Base-by-base conservation (phyloP, 2,113 vertebrate genomes). In the Henicopernis longicauda region DNA sequence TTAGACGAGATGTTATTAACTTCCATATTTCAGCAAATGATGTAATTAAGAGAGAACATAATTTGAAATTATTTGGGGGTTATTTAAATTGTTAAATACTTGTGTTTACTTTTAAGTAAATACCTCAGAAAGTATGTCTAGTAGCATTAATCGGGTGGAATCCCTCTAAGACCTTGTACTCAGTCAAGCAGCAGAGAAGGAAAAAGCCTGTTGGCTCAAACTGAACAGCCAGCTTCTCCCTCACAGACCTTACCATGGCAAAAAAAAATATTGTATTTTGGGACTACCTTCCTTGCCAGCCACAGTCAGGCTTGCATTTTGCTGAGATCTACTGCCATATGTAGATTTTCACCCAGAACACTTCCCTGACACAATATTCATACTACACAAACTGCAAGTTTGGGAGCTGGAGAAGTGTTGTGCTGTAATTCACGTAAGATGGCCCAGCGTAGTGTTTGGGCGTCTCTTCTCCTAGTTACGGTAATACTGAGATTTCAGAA, bases 381-480 rank as follows among this genome's bases (percentile, higher is more conserved):
- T 10, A 36, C 44, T 32, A 47, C 3, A 3, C 59, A 26, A 76
- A 80, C 40, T 9, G 16, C 23, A 19, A 40, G 8, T 25, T 47
- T 52, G 36, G 63, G 54, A 42, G 23, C 1, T 61, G 69, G 47
- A 72, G 65, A 44, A 34, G 34, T 8, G 6, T 25, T 49, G 55
- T 2, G 4, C 18, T 61, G 44, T 52, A 42, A 54, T 73, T 70
- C 13, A 7, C 8, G 3, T 21, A 6, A 74, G 36, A 40, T 4
- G 17, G 32, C 55, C 59, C 63, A 21, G 40, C 1, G 10, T 1
- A 5, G 21, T 0, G 4, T n/a, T 13, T 31, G 58, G 29, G 73
- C 49, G 19, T 61, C 55, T 58, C 47, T 45, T 10, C 55, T 65
- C 40, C 65, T 11, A 1, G 6, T 7, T 10, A 1, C 7, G 21